These are phyloP conservation scores for Tetraneura akinire DNA, from an alignment of 1,140 invertebrate species.

Conservation along the genomic window DNA sequence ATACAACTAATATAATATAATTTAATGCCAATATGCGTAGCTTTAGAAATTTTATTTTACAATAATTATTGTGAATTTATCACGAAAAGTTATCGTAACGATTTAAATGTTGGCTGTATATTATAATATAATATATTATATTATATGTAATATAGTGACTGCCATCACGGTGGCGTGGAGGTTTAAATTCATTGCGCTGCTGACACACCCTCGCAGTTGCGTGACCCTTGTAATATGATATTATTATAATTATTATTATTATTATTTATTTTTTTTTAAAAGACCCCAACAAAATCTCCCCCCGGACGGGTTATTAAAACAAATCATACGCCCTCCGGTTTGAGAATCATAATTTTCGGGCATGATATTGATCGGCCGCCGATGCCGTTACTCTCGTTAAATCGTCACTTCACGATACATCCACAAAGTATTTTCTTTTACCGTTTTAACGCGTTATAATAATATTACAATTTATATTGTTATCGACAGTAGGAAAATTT, in stretches of 20 bases:
- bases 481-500: no score
- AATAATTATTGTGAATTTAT: no score
- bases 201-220: not conserved
- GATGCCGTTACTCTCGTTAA: not conserved
- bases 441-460: no score
- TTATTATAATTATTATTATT: slow-evolving; percentile 8
- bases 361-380: not conserved
- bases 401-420: not conserved
- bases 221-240: not conserved
- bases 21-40: no score
- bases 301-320: slow-evolving; percentile 11
- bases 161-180: no score
- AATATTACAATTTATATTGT: no score
- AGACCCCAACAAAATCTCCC: not conserved
- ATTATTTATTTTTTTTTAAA: not conserved
- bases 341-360: slow-evolving; percentile 8
- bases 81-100: not conserved
- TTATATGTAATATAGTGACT: not conserved
- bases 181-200: slow-evolving; percentile 21
- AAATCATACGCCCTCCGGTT: slow-evolving; percentile 38
- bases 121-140: no score
- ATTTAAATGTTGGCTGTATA: slow-evolving; percentile 26
- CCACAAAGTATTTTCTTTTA: no score
- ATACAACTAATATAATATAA: no score
- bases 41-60: no score